phyloP scores from a whole-genome alignment of 2,797 vertebrate genomes.

The Petrocephalus schoutedeni region DNA sequence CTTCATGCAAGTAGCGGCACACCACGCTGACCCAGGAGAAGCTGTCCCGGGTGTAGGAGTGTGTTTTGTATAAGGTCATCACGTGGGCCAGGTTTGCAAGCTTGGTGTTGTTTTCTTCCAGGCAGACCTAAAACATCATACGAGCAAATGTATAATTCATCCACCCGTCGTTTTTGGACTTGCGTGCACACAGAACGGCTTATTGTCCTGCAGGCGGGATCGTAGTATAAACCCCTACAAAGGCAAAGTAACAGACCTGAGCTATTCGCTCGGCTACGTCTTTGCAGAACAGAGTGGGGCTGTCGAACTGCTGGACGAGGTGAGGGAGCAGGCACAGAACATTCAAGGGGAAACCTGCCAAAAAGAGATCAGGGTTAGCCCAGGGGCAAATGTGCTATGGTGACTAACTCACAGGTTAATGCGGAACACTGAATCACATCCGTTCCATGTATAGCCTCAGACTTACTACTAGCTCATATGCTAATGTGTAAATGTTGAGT shows the following conservation, averaged over 20 bases:
- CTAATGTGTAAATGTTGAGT: background rate
- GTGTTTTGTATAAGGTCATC: slow-evolving; percentile 97
- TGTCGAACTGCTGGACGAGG: slow-evolving; percentile 92
- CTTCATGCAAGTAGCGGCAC: slow-evolving; percentile 94
- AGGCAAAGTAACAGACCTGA: slow-evolving; percentile 66
- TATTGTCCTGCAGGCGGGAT: background rate
- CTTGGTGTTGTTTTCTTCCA: slow-evolving; percentile 94
- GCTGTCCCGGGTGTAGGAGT: slow-evolving; percentile 91
- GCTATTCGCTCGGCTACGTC: slow-evolving; percentile 92
- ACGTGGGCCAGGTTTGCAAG: slow-evolving; percentile 93
- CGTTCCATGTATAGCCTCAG: background rate
- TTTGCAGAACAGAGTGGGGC: slow-evolving; percentile 92
- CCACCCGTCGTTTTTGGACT: background rate
- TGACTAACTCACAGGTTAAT: background rate
- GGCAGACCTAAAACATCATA: slow-evolving; percentile 73
- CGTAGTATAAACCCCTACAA: background rate
- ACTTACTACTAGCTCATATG: background rate
- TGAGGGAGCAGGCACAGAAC: slow-evolving; percentile 94
- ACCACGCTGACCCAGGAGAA: slow-evolving; percentile 96
- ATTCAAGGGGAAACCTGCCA: slow-evolving; percentile 88
- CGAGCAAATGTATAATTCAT: background rate
- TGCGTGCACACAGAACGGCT: background rate
- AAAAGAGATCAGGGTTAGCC: slow-evolving; percentile 21
- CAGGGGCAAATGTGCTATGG: background rate
- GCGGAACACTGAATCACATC: background rate